Evolutionary conservation across 2,888 invertebrate species (phyloP).

Genomic region (Mallateleia sp.): DNA sequence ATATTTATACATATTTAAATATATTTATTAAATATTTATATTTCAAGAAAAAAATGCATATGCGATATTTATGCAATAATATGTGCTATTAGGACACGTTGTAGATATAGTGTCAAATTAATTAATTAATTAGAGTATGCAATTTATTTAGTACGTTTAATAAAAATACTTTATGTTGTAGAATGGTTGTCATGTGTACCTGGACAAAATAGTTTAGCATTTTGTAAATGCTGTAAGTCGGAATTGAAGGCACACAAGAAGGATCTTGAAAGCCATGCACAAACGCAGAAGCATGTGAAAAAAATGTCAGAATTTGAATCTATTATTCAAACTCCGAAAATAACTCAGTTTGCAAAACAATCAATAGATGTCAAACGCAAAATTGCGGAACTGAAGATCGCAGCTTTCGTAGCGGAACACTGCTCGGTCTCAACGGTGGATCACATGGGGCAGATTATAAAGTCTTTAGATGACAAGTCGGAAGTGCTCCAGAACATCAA

Average conservation of each 20-base stretch:
- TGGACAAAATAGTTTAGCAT: constrained; percentile 19
- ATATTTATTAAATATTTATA: too few relatives aligned
- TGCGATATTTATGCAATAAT: too few relatives aligned
- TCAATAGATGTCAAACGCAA: constrained; percentile 45
- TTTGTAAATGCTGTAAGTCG: constrained; percentile 46
- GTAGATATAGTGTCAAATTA: too few relatives aligned
- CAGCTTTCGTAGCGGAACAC: constrained; percentile 82
- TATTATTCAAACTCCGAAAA: constrained; percentile 44
- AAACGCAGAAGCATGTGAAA: constrained; percentile 80
- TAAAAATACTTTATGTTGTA: constrained; percentile 24
- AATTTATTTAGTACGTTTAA: too few relatives aligned
- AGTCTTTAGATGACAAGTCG: constrained; percentile 76
- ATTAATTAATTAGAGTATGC: too few relatives aligned
- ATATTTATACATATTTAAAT: too few relatives aligned
- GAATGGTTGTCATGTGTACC: constrained; percentile 21
- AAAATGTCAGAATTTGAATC: constrained; percentile 63
- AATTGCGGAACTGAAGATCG: constrained; percentile 79
- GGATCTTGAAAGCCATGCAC: constrained; percentile 80
- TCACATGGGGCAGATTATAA: constrained; percentile 76
- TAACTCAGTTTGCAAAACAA: constrained; percentile 31
- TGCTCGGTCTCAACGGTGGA: constrained; percentile 75
- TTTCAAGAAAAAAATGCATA: too few relatives aligned
- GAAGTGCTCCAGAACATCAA: constrained; percentile 80
- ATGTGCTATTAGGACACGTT: too few relatives aligned
- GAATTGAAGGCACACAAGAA: constrained; percentile 81